Evolutionary conservation across 2,113 vertebrate genomes (phyloP).

Genomic region (Brachyhypopomus occidentalis): DNA sequence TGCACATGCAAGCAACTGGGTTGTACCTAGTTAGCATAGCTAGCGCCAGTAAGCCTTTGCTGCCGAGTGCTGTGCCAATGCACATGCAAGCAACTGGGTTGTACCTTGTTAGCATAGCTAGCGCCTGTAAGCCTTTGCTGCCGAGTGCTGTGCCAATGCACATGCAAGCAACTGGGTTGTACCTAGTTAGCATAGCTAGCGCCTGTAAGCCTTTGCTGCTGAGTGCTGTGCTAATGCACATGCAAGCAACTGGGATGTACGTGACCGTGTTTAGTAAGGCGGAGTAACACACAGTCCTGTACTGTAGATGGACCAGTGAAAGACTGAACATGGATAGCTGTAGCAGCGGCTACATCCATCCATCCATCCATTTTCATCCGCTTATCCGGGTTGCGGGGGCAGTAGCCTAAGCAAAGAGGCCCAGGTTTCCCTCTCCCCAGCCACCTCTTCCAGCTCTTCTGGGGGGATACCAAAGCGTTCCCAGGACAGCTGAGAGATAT

Average conservation of each 20-base stretch:
- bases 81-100: not conserved
- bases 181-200: not conserved
- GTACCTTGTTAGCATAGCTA: not conserved
- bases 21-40: not conserved
- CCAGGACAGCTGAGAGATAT: no score
- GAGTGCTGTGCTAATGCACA: not conserved
- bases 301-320: not conserved
- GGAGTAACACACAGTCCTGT: not conserved
- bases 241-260: not conserved
- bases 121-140: not conserved
- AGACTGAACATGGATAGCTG: not conserved
- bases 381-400: no score
- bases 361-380: no score
- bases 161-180: not conserved
- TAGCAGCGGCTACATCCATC: no score
- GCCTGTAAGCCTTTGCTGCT: not conserved
- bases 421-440: no score
- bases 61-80: no score
- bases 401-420: no score
- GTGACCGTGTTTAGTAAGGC: not conserved
- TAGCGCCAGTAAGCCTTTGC: no score
- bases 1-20: not conserved
- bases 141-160: not conserved
- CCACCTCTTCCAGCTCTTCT: no score
- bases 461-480: no score